A percentile compares a stretch with the other conserved stretches of the same genome.
These are phyloP conservation scores for Heterodera filipjevi DNA, from an alignment of 2,888 invertebrate genomes.

Conservation along the genomic window DNA sequence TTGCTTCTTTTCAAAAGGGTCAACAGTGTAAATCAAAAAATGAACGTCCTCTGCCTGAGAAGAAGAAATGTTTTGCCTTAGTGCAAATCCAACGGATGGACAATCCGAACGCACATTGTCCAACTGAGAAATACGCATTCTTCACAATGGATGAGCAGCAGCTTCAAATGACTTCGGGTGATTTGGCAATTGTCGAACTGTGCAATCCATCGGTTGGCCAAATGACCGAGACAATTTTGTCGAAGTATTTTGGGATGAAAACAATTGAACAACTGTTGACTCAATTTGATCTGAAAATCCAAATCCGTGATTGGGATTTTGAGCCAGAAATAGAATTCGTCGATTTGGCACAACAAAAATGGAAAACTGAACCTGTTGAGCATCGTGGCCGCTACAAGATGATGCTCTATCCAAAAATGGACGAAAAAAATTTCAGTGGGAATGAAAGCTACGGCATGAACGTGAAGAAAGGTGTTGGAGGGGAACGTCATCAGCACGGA, in stretches of 20 bases:
- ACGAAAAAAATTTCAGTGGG: too few species aligned
- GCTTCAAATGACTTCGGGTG: background rate
- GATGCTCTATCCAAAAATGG: background rate
- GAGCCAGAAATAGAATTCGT: background rate
- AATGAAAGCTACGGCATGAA: too few species aligned
- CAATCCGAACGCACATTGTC: background rate
- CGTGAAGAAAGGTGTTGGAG: too few species aligned
- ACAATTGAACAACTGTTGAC: background rate
- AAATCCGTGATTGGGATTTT: background rate
- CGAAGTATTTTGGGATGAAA: background rate
- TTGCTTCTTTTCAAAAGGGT: too few species aligned
- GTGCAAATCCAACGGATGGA: background rate
- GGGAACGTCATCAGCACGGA: too few species aligned
- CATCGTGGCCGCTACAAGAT: background rate
- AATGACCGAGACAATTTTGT: background rate
- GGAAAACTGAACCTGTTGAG: background rate
- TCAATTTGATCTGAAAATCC: background rate
- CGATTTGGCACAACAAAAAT: background rate
- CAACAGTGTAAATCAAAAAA: too few species aligned
- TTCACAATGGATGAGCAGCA: background rate
- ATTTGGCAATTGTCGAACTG: background rate
- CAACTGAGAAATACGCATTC: background rate
- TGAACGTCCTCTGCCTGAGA: background rate
- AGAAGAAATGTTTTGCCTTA: background rate
- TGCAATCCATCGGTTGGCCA: background rate